Base-by-base conservation (phyloP, 2,888 invertebrate species). In the Philereme transversata region DNA sequence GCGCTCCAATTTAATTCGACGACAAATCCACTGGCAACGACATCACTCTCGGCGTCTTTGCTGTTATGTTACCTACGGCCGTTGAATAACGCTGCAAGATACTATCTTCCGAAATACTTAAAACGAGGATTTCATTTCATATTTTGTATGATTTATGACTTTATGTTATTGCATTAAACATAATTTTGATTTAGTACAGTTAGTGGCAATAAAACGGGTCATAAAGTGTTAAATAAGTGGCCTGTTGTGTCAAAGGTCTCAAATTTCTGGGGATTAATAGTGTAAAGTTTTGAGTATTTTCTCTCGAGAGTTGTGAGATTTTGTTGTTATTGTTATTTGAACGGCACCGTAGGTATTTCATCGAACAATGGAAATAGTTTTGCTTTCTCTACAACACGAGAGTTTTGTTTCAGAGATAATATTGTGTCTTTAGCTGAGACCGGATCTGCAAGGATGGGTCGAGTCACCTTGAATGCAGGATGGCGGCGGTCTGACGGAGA, bases 401-500 rank as follows among this genome's bases (percentile, higher is more conserved):
- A 36, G 49, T 22, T 38, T 55, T 54, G 60, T 57, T 56, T 52
- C 11, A 54, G 40, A 44, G 48, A 41, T 59, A 60, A 49, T 58
- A 61, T 67, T 62, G 56, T 77, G 66, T 69, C 69, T 75, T 74
- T 71, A 63, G 70, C 70, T 64, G 67, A 71, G 83, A 83, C 84
- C 84, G 86, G 86, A 86, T 86, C 85, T 83, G 88, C 86, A 86
- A 88, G 87, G 90, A 90, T 89, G 84, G 83, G 72, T 73, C 70
- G 85, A 86, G 88, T 91, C 90, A 91, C 91, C 90, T 91, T 90
- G 90, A 86, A 81, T 86, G 86, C 89, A 90, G 90, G 91, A 91
- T 88, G 87, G 84, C 86, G 84, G 72, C 79, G 70, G 81, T 84
- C 87, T 84, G 87, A 75, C 80, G 75, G 78, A 84, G 85, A 77